Evolutionary conservation across 2,113 vertebrate species (phyloP), one percentile per base, ranked within the genome.

Genomic region (Osmerus eperlanus): DNA sequence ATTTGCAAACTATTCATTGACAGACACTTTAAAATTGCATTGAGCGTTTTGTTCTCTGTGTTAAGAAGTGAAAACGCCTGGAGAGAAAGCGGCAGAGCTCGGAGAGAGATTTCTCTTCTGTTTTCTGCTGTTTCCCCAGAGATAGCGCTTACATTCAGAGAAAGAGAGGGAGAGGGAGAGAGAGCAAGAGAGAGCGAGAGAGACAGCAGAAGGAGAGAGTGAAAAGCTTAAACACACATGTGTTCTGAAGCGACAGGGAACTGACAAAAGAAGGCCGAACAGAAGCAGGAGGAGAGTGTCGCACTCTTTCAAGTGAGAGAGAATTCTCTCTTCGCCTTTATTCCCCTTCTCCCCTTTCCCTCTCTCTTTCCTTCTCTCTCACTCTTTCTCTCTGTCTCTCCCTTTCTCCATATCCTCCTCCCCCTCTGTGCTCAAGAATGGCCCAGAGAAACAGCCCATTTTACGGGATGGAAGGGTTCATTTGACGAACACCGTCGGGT

Each of bases 11-110:
- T 62, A 77, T 82, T 77, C 67, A 71, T 65, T 74, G 83, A 81
- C 3, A 23, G 76, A 73, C 75, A 67, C 68, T 82, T 85, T 71
- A 62, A 81, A 81, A 87, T 73, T 70, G 68, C 70, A 76, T 68
- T 69, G 71, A 60, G 52, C 58, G 80, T 63, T 82, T 79, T 84
- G 73, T 77, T 84, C 73, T 66, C 28, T 54, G 59, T 68, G 67
- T 69, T 82, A 78, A 81, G 72, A 76, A 81, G 51, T 15, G 4
- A 63, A 68, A 66, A 66, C 0, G 59, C 72, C 59, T 56, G 36
- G 75, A 60, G 71, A 65, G 58, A 21, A 29, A 5, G 67, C 16
- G 52, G 65, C 14, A 60, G 73, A 58, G 73, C 41, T 65, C 61
- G 73, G 21, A 23, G 59, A 81, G 21, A 79, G 52, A 74, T 47